Percentiles rank a stretch among this genome's conserved stretches.
Evolutionary conservation across 37 sponge, comb jelly and placozoan genomes (phyloP).

Genomic region (Aplysina aerophoba): DNA sequence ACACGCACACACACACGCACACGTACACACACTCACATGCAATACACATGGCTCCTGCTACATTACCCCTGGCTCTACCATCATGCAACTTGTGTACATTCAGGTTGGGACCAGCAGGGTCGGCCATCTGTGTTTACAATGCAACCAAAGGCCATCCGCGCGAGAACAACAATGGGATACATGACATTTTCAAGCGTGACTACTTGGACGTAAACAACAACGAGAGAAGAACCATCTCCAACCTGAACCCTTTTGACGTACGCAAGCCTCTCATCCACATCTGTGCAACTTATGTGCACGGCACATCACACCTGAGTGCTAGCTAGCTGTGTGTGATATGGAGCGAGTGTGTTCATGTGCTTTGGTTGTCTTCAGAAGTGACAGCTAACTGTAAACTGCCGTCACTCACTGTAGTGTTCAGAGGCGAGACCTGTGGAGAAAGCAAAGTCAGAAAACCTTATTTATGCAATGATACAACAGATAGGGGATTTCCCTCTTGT

Average conservation of each 20-base stretch:
- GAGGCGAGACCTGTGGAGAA: not conserved
- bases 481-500: constrained; percentile 15
- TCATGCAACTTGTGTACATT: not conserved
- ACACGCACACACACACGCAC: too few species aligned
- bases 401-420: not conserved
- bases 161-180: constrained; percentile 28
- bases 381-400: too few species aligned
- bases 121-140: constrained; percentile 35
- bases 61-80: too few species aligned
- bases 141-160: not conserved
- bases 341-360: too few species aligned
- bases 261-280: not conserved
- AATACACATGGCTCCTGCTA: too few species aligned
- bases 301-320: too few species aligned
- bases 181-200: constrained; percentile 26
- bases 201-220: not conserved
- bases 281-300: too few species aligned
- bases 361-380: too few species aligned
- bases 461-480: constrained; percentile 11
- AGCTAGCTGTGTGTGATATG: too few species aligned
- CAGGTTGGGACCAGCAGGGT: constrained; percentile 22
- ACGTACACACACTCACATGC: too few species aligned
- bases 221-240: not conserved
- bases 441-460: constrained; percentile 17
- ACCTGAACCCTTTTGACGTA: constrained; percentile 16